Base-by-base conservation (phyloP, 2,888 invertebrate species). In the Aricia artaxerxes region DNA sequence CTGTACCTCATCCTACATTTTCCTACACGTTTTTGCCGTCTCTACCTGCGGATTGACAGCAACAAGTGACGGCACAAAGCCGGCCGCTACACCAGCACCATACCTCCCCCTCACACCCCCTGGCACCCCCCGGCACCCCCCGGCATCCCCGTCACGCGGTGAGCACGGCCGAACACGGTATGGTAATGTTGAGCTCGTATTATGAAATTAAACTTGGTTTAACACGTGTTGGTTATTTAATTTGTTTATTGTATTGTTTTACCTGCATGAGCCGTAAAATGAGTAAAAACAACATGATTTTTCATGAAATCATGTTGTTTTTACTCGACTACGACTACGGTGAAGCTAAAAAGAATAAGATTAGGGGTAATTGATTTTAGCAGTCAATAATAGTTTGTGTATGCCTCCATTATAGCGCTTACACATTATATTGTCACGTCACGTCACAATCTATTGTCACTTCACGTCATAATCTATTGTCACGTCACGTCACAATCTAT, bases 41-140 rank as follows among this genome's bases (percentile, higher is more conserved):
- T 0, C 69, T 69, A 35, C 69, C 69, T 69, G 35, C 38, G 35
- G 69, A 69, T 69, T 69, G 69, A 69, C 69, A 69, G 69, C 69
- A 69, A 69, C 69, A 69, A 69, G 69, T 69, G 35, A 35, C 69
- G 35, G 69, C 16, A 69, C 35, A 69, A 69, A 69, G 69, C 69
- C 69, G 13, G 69, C 38, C 35, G 9, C 64, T 31, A 64, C 64
- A 11, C 35, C 69, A 16, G 24, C 61, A 61, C 7, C 61, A 9
- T 64, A 9, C 24, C 31, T 9, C 69, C 38, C 13, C 16, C 13
- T 4, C 16, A 4, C 16, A 16, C 57, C 57, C 57, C 57, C 38
- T 35, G 9, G n/a, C 60, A 60, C 6, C 60, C 69, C 35, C 31
- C 13, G 11, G 4, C 69, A 11, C 0, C 11, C 69, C 24, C 24